These are phyloP conservation scores for Microctonus hyperodae DNA, from an alignment of 2,888 invertebrate genomes.

Conservation along the genomic window DNA sequence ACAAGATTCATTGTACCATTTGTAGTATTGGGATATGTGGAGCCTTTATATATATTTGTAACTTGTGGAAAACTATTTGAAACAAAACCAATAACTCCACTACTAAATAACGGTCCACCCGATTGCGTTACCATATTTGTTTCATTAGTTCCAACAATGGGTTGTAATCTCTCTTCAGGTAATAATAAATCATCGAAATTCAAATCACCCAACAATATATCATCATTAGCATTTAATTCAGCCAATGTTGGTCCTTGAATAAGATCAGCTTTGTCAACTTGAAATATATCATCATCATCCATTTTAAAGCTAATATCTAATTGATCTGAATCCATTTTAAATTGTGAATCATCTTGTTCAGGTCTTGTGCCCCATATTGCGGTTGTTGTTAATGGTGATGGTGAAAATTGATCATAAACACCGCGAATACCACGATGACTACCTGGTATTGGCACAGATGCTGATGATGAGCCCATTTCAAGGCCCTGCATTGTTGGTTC, in stretches of 20 bases:
- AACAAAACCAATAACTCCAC: slow-evolving; percentile 43
- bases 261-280: slow-evolving; percentile 86
- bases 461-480: slow-evolving; percentile 56
- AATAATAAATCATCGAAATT: slow-evolving; percentile 85
- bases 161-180: slow-evolving; percentile 70
- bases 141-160: slow-evolving; percentile 45
- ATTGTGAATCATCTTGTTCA: slow-evolving; percentile 52
- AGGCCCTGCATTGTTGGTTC: slow-evolving; percentile 45
- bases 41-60: slow-evolving; percentile 48
- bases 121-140: slow-evolving; percentile 38
- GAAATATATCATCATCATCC: slow-evolving; percentile 90
- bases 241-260: slow-evolving; percentile 85
- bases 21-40: slow-evolving; percentile 44
- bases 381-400: slow-evolving; percentile 53
- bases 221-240: slow-evolving; percentile 85
- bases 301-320: slow-evolving; percentile 70
- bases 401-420: slow-evolving; percentile 59
- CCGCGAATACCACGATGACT: slow-evolving; percentile 55
- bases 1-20: slow-evolving; percentile 50
- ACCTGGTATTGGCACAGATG: slow-evolving; percentile 60
- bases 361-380: slow-evolving; percentile 67
- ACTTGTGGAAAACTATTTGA: slow-evolving; percentile 60
- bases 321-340: slow-evolving; percentile 54
- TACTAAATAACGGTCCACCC: slow-evolving; percentile 45
- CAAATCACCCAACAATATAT: slow-evolving; percentile 81